phyloP scores from a whole-genome alignment of 1,140 invertebrate species.

The Paracyclopina nana region DNA sequence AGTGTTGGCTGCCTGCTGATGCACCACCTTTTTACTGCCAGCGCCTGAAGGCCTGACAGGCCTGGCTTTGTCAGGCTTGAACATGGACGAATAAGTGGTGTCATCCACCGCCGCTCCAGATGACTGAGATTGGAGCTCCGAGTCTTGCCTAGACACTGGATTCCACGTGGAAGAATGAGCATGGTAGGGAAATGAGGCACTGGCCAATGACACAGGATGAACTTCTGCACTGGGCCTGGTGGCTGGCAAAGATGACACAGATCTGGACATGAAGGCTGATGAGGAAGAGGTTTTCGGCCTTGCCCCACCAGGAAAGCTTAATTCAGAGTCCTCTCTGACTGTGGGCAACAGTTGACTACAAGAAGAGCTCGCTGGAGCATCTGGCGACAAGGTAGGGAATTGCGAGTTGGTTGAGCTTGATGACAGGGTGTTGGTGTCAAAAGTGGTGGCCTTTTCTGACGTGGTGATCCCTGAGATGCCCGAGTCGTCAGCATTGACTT shows the following conservation, averaged over 20 bases:
- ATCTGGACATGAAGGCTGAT: neutral
- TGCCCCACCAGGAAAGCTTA: neutral
- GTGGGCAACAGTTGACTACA: neutral
- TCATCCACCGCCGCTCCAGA: neutral
- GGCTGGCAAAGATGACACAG: neutral
- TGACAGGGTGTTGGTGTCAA: too few relatives aligned
- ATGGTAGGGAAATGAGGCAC: neutral
- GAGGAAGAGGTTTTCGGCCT: neutral
- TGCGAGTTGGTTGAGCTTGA: too few relatives aligned
- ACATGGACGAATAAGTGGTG: too few relatives aligned
- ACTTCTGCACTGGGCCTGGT: neutral
- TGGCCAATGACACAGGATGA: neutral
- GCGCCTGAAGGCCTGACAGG: too few relatives aligned
- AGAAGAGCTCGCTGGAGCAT: neutral
- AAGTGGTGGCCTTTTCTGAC: too few relatives aligned
- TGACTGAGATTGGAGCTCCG: slow-evolving; percentile 1
- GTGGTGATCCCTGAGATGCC: neutral
- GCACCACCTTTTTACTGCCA: too few relatives aligned
- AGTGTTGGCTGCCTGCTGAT: too few relatives aligned
- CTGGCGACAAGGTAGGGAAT: too few relatives aligned
- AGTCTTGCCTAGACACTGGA: neutral
- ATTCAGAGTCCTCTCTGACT: neutral
- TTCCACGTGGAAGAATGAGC: neutral
- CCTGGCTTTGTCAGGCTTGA: too few relatives aligned
- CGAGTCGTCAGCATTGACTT: neutral